Evolutionary conservation across 1,140 invertebrate genomes (phyloP).

Genomic region (Chymomyza costata): DNA sequence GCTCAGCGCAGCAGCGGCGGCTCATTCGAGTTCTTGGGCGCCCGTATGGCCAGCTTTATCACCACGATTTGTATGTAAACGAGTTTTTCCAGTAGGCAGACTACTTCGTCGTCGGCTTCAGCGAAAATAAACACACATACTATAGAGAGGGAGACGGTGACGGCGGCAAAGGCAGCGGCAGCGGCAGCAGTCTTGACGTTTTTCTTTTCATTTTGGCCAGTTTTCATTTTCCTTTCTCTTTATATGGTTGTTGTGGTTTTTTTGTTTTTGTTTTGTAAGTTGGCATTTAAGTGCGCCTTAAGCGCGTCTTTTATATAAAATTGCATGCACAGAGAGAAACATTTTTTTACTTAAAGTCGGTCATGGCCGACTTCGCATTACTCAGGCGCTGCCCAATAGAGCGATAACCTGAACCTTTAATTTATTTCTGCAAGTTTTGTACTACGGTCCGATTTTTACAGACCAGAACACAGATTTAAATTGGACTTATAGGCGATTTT

Average conservation of each 20-base stretch:
- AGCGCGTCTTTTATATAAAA: slow-evolving; percentile 48
- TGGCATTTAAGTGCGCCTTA: slow-evolving; percentile 28
- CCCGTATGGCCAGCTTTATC: slow-evolving; percentile 75
- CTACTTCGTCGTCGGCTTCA: too few relatives aligned
- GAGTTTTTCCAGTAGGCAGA: slow-evolving; percentile 64
- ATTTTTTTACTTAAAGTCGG: too few relatives aligned
- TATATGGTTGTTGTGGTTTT: slow-evolving; percentile 20
- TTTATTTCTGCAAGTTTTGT: too few relatives aligned
- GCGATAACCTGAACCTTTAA: too few relatives aligned
- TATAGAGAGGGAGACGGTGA: too few relatives aligned
- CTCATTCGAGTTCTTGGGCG: slow-evolving; percentile 74
- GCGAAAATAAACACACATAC: neutral
- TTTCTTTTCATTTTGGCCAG: slow-evolving; percentile 42
- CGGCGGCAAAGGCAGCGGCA: slow-evolving; percentile 14
- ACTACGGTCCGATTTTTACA: too few relatives aligned
- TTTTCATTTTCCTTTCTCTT: slow-evolving; percentile 65
- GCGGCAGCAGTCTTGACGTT: slow-evolving; percentile 12
- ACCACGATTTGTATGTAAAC: slow-evolving; percentile 75
- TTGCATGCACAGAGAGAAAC: too few relatives aligned
- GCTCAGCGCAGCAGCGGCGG: slow-evolving; percentile 45
- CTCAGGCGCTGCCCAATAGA: too few relatives aligned
- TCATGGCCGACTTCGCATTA: too few relatives aligned
- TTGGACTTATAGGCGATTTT: too few relatives aligned
- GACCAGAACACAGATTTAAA: too few relatives aligned
- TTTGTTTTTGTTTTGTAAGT: too few relatives aligned